phyloP scores from a whole-genome alignment of 2,797 vertebrate species.

The Menidia menidia region DNA sequence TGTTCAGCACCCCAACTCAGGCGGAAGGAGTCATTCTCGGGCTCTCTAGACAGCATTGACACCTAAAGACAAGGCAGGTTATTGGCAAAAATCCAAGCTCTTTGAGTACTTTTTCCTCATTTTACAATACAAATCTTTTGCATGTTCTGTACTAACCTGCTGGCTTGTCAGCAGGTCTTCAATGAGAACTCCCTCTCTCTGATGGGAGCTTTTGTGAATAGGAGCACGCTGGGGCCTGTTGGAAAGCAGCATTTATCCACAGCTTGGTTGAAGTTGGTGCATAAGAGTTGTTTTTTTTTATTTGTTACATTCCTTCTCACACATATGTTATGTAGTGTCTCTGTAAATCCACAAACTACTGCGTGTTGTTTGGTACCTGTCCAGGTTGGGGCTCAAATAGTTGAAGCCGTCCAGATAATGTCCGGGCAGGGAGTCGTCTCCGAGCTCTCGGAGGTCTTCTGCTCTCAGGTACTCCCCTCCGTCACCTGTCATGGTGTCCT shows the following conservation, averaged over 20 bases:
- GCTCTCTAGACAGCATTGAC: constrained; percentile 87
- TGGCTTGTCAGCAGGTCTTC: constrained; percentile 92
- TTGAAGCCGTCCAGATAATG: constrained; percentile 95
- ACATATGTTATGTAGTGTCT: neutral
- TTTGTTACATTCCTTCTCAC: neutral
- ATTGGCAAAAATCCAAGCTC: neutral
- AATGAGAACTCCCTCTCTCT: constrained; percentile 90
- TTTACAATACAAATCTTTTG: too few species aligned
- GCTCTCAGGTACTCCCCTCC: constrained; percentile 95
- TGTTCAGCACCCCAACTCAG: constrained; percentile 96
- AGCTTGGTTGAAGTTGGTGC: neutral
- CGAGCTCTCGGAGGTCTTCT: constrained; percentile 94
- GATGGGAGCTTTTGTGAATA: constrained; percentile 88
- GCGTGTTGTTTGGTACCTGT: constrained; percentile 84
- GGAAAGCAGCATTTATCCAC: constrained; percentile 11
- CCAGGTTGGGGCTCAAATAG: constrained; percentile 93
- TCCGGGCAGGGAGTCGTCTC: constrained; percentile 95
- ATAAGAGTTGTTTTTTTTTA: neutral
- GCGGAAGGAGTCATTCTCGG: constrained; percentile 91
- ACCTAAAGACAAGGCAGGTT: constrained; percentile 78
- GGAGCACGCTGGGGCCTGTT: constrained; percentile 89
- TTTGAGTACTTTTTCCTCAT: neutral
- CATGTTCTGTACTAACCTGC: constrained; percentile 81
- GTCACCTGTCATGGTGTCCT: constrained; percentile 97
- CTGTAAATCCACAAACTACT: neutral